phyloP scores from a whole-genome alignment of 2,797 vertebrate species.

The Rhincodon typus region DNA sequence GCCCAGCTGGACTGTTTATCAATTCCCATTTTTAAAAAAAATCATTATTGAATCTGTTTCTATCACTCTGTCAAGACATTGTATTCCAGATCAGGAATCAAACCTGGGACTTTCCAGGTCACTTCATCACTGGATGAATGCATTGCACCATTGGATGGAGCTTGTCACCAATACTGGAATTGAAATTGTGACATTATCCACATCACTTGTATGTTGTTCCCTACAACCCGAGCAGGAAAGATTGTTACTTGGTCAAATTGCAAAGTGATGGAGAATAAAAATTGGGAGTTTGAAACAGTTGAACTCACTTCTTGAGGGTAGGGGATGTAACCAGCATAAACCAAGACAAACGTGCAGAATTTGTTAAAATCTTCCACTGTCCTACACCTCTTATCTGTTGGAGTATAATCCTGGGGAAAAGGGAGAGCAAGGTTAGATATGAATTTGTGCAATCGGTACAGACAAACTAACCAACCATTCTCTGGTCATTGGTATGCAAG shows the following conservation, averaged over 20 bases:
- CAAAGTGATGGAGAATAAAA: not conserved
- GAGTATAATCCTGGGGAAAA: conserved; percentile 3
- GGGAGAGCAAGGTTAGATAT: not conserved
- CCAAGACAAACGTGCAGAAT: conserved; percentile 95
- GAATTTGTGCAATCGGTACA: not conserved
- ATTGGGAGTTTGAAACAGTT: not conserved
- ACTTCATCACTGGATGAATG: not conserved
- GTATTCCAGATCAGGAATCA: not conserved
- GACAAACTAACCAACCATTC: not conserved
- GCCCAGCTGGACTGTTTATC: not conserved
- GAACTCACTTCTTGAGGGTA: conserved; percentile 81
- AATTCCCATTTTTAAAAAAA: not conserved
- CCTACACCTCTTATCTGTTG: conserved; percentile 65
- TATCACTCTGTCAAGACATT: not conserved
- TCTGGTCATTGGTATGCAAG: not conserved
- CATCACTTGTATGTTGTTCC: not conserved
- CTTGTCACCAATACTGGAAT: not conserved
- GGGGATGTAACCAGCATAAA: conserved; percentile 96
- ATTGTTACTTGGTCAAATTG: not conserved
- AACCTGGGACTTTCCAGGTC: not conserved
- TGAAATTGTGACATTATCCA: not conserved
- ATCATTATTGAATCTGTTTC: not conserved
- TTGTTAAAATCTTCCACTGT: conserved; percentile 98
- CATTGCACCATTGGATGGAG: not conserved
- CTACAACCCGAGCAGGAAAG: not conserved